These are phyloP conservation scores for Agrochola circellaris DNA, from an alignment of 2,888 invertebrate species.

Conservation along the genomic window DNA sequence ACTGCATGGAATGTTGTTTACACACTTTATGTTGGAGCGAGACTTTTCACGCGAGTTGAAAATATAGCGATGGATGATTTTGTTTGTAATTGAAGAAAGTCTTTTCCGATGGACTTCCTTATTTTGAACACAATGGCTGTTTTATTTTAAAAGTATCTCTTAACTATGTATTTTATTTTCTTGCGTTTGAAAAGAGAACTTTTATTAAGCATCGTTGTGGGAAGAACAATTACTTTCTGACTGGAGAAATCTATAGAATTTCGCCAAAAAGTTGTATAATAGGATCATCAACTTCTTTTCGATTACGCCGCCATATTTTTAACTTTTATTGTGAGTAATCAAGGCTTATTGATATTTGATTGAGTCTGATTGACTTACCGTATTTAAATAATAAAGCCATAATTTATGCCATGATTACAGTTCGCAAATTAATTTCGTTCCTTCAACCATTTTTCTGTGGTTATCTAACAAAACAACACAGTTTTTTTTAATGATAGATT, in stretches of 20 bases:
- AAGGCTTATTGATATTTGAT: conserved; percentile 42
- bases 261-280: background rate
- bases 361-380: conserved; percentile 28
- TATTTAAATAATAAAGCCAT: conserved; percentile 35
- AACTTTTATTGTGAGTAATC: conserved; percentile 31
- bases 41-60: conserved; percentile 15
- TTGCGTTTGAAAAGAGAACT: conserved; percentile 2
- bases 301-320: background rate
- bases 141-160: background rate
- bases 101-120: conserved; percentile 22
- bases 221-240: conserved; percentile 9
- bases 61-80: conserved; percentile 26
- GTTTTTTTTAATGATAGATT: conserved; percentile 1
- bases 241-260: conserved; percentile 13
- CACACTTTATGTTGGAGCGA: conserved; percentile 48
- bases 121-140: conserved; percentile 1
- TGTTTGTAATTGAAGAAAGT: conserved; percentile 19
- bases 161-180: background rate
- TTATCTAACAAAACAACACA: conserved; percentile 3
- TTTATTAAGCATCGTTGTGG: background rate
- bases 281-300: conserved; percentile 23
- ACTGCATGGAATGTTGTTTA: conserved; percentile 83
- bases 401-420: conserved; percentile 22
- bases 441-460: conserved; percentile 38
- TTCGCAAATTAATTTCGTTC: conserved; percentile 32